Evolutionary conservation across 2,888 invertebrate genomes (phyloP).

Genomic region (Allophyes oxyacanthae): DNA sequence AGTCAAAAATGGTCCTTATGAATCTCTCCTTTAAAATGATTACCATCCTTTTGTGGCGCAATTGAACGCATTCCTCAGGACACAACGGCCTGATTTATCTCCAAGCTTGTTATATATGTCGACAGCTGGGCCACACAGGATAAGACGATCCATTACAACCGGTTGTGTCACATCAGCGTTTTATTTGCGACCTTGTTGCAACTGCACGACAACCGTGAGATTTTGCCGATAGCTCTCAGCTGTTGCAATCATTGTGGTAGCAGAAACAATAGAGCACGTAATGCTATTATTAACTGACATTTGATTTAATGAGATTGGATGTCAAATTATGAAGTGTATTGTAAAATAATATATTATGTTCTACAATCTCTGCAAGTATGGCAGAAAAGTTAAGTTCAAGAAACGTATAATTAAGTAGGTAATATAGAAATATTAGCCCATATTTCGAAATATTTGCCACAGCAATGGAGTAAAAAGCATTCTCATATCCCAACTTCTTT

Average conservation of each 20-base stretch:
- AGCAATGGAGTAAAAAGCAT: too few species aligned
- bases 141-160: constrained; percentile 57
- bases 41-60: neutral
- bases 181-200: constrained; percentile 55
- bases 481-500: too few species aligned
- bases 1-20: neutral
- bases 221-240: constrained; percentile 22
- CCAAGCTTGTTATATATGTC: constrained; percentile 33
- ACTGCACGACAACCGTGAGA: constrained; percentile 45
- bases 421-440: too few species aligned
- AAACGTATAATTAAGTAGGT: too few species aligned
- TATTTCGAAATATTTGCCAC: too few species aligned
- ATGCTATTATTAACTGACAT: constrained; percentile 28
- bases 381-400: too few species aligned
- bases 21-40: neutral
- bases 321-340: constrained; percentile 6
- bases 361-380: too few species aligned
- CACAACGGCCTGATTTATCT: constrained; percentile 22
- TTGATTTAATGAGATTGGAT: constrained; percentile 19
- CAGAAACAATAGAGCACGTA: constrained; percentile 36
- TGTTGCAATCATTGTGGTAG: constrained; percentile 34
- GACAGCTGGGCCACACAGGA: constrained; percentile 28
- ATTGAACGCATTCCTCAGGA: constrained; percentile 5
- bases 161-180: constrained; percentile 54
- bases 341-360: constrained; percentile 2